phyloP scores from a whole-genome alignment of 2,797 vertebrate species.

The Podarcis siculus region DNA sequence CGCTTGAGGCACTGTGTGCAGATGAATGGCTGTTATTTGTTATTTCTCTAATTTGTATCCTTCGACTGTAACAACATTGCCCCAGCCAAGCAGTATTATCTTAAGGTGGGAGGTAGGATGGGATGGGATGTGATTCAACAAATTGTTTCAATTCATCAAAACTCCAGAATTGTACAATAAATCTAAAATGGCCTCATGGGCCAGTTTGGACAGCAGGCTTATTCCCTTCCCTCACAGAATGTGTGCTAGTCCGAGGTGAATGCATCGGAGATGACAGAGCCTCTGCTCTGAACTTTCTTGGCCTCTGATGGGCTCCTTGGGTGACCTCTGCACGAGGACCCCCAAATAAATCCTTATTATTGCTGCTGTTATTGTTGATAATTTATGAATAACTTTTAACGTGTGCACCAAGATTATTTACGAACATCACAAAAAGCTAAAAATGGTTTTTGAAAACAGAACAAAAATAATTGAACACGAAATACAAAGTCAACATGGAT shows the following conservation, averaged over 20 bases:
- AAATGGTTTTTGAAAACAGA: too few species aligned
- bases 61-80: constrained; percentile 4
- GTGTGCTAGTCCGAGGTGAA: neutral
- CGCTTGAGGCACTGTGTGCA: constrained; percentile 16
- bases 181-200: constrained; percentile 54
- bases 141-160: constrained; percentile 63
- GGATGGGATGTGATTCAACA: constrained; percentile 57
- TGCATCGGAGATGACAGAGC: neutral
- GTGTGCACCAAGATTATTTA: too few species aligned
- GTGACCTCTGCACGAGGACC: neutral
- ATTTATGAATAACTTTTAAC: too few species aligned
- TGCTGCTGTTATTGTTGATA: too few species aligned
- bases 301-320: neutral
- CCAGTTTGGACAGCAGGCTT: constrained; percentile 49
- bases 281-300: neutral
- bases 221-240: neutral
- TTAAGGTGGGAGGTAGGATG: constrained; percentile 14
- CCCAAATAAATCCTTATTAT: neutral
- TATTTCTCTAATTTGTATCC: constrained; percentile 38
- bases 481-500: too few species aligned
- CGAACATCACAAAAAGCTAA: too few species aligned
- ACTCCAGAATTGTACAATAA: constrained; percentile 63
- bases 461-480: too few species aligned
- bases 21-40: neutral
- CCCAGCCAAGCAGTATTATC: constrained; percentile 9